Evolutionary conservation across 2,888 invertebrate genomes (phyloP), one percentile per base, ranked within the genome.

Genomic region (Marasmarcha lunaedactyla): DNA sequence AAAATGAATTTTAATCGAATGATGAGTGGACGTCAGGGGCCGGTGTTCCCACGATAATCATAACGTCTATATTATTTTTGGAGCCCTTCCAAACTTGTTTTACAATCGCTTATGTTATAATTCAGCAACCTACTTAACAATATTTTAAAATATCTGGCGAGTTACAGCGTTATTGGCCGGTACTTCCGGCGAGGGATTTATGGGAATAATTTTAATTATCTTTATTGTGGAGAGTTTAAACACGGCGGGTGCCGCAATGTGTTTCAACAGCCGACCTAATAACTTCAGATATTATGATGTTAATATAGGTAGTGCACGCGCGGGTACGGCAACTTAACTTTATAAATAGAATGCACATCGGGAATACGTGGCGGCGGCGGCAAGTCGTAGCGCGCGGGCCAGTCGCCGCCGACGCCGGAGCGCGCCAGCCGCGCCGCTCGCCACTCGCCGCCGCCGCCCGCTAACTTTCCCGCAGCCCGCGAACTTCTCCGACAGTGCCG

Each of bases 301-400:
- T 63, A 62, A 59, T 58, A 63, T 63, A 61, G 65, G 50, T 50
- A 47, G 49, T 71, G 73, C 73, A 73, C 68, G 71, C 71, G 63
- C 63, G 67, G 61, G 69, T 63, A 62, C 61, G 57, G 63, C 71
- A 77, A 78, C 72, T 78, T 77, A 77, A 67, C 53, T 63, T 73
- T 79, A 78, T 73, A 76, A 81, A 81, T 81, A 81, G 79, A 70
- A 61, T 76, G 76, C 74, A 78, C 74, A 72, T 71, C 69, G 59
- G 63, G 58, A 58, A 60, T 63, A 66, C 70, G 69, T 71, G 73
- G 68, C 63, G 64, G 62, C 67, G 73, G 64, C 73, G 12, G n/a
- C 11, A 10, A 4, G n/a, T 72, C 69, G 65, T 65, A 65, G 73
- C 55, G 63, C 53, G 62, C 57, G 61, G 63, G 61, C 58, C 74